Percentiles rank a stretch among this genome's conserved stretches.
Conservation (phyloP, 2,888 invertebrate genomes). For the Exocentrus adspersus region DNA sequence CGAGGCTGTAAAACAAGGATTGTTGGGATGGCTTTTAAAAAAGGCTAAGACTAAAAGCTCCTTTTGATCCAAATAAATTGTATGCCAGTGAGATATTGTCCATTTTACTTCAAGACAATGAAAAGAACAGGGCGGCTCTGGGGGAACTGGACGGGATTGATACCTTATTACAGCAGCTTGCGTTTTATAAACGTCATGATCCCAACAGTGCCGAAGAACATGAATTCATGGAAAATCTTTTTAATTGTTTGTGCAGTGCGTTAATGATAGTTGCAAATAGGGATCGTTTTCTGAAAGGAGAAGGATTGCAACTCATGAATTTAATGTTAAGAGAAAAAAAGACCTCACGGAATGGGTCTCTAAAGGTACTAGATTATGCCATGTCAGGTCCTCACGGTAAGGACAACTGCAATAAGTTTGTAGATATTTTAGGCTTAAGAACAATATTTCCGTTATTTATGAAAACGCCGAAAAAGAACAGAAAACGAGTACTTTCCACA, state of each 20-base stretch:
- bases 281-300: conserved; percentile 92
- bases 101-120: conserved; percentile 91
- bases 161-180: conserved; percentile 92
- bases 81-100: conserved; percentile 97
- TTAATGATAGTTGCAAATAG: conserved; percentile 89
- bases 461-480: conserved; percentile 93
- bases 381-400: conserved; percentile 92
- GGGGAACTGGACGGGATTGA: conserved; percentile 98
- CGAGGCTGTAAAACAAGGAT: conserved; percentile 90
- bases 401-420: conserved; percentile 96
- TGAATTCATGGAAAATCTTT: conserved; percentile 99
- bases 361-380: conserved; percentile 98
- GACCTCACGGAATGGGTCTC: conserved; percentile 92
- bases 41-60: conserved; percentile 85
- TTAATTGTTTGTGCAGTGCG: conserved; percentile 94
- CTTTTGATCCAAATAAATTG: conserved; percentile 94
- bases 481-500: conserved; percentile 78
- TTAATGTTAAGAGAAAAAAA: conserved; percentile 98
- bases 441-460: conserved; percentile 98
- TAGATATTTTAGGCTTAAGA: conserved; percentile 73
- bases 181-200: conserved; percentile 94
- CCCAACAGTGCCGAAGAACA: conserved; percentile 91
- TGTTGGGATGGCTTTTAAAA: conserved; percentile 93
- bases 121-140: conserved; percentile 80
- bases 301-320: conserved; percentile 99